A percentile compares a stretch with the other conserved stretches of the same genome.
These are phyloP conservation scores for Styela clava DNA, from an alignment of 23 tunicate species.

Conservation along the genomic window DNA sequence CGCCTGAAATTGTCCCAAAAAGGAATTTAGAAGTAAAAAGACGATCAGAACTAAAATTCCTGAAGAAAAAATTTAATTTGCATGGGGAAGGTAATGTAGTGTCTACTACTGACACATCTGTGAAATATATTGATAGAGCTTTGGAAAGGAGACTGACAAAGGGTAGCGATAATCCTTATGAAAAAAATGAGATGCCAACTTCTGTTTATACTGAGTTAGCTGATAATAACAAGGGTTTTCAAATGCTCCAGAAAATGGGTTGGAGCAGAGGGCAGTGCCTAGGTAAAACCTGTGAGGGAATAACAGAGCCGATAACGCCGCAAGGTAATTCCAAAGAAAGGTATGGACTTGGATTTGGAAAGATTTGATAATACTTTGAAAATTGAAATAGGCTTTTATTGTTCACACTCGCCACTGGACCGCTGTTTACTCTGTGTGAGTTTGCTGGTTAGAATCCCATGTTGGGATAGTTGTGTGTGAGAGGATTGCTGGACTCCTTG, in stretches of 20 bases:
- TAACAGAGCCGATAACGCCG: slow-evolving; percentile 14
- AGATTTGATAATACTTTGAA: too few species aligned
- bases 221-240: slow-evolving; percentile 24
- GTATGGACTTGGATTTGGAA: slow-evolving; percentile 26
- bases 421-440: too few species aligned
- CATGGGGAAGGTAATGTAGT: slow-evolving; percentile 7
- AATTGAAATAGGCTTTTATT: too few species aligned
- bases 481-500: too few species aligned
- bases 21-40: neutral
- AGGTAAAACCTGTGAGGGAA: slow-evolving; percentile 11
- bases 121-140: slow-evolving; percentile 21
- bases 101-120: neutral
- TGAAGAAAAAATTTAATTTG: slow-evolving; percentile 19
- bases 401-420: too few species aligned
- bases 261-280: slow-evolving; percentile 14
- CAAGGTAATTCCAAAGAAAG: neutral
- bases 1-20: neutral
- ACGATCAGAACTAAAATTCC: slow-evolving; percentile 1
- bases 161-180: slow-evolving; percentile 30
- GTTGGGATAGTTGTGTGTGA: too few species aligned
- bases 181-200: slow-evolving; percentile 28
- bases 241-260: slow-evolving; percentile 26
- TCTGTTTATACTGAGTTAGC: slow-evolving; percentile 11
- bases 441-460: too few species aligned
- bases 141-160: slow-evolving; percentile 7